A percentile compares a stretch with the other conserved stretches of the same genome.
phyloP scores from a whole-genome alignment of 2,113 vertebrate species.

The Tragelaphus strepsiceros region DNA sequence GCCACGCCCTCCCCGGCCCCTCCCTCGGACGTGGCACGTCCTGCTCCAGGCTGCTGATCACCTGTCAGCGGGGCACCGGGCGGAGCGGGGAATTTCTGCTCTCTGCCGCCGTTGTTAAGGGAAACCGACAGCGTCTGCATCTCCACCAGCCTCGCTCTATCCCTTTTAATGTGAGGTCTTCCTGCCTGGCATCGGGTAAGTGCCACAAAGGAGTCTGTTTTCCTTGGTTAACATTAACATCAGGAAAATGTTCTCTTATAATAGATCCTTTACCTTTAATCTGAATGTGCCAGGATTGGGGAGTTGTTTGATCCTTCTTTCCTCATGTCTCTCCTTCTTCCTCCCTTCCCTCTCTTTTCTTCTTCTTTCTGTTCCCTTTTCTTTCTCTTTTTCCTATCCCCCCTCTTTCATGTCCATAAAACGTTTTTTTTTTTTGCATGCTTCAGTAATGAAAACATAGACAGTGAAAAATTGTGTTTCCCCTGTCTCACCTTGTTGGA shows the following conservation, averaged over 20 bases:
- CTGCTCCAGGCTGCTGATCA: background rate
- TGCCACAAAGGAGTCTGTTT: background rate
- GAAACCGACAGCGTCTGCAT: slow-evolving; percentile 37
- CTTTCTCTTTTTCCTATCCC: background rate
- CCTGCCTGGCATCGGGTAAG: slow-evolving; percentile 60
- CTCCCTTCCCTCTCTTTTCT: background rate
- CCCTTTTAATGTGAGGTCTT: background rate
- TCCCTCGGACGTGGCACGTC: background rate
- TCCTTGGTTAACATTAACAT: background rate
- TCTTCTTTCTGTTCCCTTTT: background rate
- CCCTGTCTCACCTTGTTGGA: background rate
- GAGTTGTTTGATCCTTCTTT: background rate
- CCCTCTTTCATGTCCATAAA: background rate
- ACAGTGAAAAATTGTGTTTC: background rate
- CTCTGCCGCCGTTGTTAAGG: slow-evolving; percentile 36
- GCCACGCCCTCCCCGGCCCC: background rate
- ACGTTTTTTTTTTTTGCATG: background rate
- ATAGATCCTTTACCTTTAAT: background rate
- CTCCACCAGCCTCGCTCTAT: background rate
- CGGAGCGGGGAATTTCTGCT: slow-evolving; percentile 11
- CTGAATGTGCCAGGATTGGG: background rate
- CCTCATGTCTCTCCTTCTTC: background rate
- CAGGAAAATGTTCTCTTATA: background rate
- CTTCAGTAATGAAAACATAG: background rate
- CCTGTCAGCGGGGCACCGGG: slow-evolving; percentile 19